Base-by-base conservation (phyloP, 2,888 invertebrate species). In the Hesperia comma region DNA sequence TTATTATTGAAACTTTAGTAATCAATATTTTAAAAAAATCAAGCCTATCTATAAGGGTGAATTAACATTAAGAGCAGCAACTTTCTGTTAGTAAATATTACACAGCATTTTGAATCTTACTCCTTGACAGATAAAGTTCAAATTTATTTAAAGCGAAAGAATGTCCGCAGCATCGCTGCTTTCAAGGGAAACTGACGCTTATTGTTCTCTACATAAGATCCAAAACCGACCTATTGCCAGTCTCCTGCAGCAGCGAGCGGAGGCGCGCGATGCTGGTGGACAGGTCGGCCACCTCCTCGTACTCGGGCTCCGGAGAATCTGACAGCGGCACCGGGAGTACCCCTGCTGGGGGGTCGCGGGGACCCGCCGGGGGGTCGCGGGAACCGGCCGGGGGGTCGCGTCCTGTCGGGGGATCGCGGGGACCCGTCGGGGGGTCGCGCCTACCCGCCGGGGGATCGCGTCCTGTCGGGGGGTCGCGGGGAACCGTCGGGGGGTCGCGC, bases 251-350 rank as follows among this genome's bases (percentile, higher is more conserved):
- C 74, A 96, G 82, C 57, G 93, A 94, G 60, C 95, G 85, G 58
- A 96, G 85, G 81, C 95, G 95, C 55, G 95, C 95, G 77, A 96
- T 96, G 75, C 95, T 95, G 68, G 95, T 94, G 66, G 95, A 95
- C 60, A 96, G 94, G 83, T 96, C 96, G 0, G 95, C 95, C 0
- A 95, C 93, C 77, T 96, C 96, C 80, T 96, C 96, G 79, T 95
- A 96, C 82, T 96, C 95, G 46, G 95, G 96, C 77, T 95, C 94
- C 0, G 95, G 95, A 2, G 95, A 94, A 72, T 94, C 94, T 0
- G 89, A 68, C 68, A 72, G 70, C 10, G 67, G 53, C 2, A 71
- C 63, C 53, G 72, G 53, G 2, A 71, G 63, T 49, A 72, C 68
- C 0, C 26, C 26, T 5, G 70, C 68, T 5, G 72, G 70, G 1